Evolutionary conservation across 2,113 vertebrate species (phyloP), one percentile per base, ranked within the genome.

Genomic region (Atlantisia rogersi): DNA sequence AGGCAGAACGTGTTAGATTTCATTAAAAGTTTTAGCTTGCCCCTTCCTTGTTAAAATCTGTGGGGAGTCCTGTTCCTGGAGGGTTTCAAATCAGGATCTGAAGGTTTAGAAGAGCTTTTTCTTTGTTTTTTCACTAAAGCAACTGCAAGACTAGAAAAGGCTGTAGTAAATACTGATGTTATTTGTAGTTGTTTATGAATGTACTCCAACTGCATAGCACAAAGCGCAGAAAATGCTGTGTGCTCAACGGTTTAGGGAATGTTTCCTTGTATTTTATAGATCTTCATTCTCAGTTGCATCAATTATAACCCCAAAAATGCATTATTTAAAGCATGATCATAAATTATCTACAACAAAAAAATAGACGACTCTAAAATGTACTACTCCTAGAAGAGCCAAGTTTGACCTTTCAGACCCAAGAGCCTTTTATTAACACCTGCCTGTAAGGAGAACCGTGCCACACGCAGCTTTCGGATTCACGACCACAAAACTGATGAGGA

Each of bases 371-470:
- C 97, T 97, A 96, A 97, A 98, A 97, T 93, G 78, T 93, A 97
- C 96, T 98, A 97, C 97, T 98, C 96, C 96, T 97, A 83, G 94
- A 97, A 97, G 98, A 98, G 97, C 97, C 40, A 96, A 97, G 98
- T 98, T 98, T 99, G 99, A 99, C 99, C 99, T 99, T 98, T 98
- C 96, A 98, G 98, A 99, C 98, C 98, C 97, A 97, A 98, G 98
- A 98, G 98, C 98, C 99, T 99, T 99, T 99, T 99, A 99, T 99
- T 99, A 99, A 99, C 99, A 99, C 99, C 99, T 99, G 99, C 99
- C 98, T 99, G 98, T 99, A 98, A 98, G 98, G 98, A 98, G 98
- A 97, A 97, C 98, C 97, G 96, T 97, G 98, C 98, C 98, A 98
- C 98, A 98, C 98, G 98, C 98, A 98, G 98, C 98, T 98, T 98